phyloP scores from a whole-genome alignment of 2,797 vertebrate species.

The Alca torda region DNA sequence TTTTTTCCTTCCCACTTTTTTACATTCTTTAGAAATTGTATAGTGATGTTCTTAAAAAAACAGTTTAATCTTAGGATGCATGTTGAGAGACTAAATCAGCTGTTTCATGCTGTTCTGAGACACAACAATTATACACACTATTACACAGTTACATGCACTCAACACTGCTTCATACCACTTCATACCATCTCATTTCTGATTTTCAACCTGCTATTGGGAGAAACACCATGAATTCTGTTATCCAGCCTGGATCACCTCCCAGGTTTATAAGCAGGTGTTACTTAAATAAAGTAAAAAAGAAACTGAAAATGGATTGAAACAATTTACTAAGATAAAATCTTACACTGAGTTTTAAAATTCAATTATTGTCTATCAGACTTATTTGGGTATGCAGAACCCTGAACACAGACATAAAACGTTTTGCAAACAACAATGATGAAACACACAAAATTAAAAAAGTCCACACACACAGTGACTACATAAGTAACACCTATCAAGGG shows the following conservation, averaged over 20 bases:
- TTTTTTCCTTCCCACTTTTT: background rate
- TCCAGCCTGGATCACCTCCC: background rate
- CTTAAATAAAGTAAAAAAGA: background rate
- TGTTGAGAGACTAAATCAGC: background rate
- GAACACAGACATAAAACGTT: background rate
- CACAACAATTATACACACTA: background rate
- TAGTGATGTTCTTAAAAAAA: background rate
- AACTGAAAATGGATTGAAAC: background rate
- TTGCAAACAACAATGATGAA: background rate
- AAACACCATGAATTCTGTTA: background rate
- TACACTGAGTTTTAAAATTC: background rate
- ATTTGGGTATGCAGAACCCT: background rate
- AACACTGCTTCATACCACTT: background rate
- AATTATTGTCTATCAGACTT: background rate
- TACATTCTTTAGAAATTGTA: background rate
- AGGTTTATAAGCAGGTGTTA: background rate
- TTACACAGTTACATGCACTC: background rate
- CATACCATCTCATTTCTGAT: background rate
- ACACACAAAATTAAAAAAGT: background rate
- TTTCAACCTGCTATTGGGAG: background rate
- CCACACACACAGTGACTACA: background rate
- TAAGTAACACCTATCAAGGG: background rate
- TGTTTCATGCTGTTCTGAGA: background rate
- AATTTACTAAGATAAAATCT: background rate
- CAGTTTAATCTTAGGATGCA: background rate